Evolutionary conservation across 2,113 vertebrate species (phyloP), one percentile per base, ranked within the genome.

Genomic region (Alethe castanea): DNA sequence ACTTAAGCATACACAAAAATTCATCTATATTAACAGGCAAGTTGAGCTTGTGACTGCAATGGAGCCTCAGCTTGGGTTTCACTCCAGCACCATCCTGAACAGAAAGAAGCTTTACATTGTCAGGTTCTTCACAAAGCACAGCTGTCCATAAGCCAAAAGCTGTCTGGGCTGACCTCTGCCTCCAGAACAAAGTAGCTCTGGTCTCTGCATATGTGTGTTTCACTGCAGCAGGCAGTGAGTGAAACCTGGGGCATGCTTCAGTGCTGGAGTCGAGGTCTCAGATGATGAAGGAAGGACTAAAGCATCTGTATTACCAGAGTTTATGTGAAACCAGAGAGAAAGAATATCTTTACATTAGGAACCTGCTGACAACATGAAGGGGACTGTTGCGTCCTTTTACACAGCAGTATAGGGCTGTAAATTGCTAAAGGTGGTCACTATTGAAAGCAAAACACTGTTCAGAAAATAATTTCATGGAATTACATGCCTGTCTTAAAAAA

Each of bases 201-300:
- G 7, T 60, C 11, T 81, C 60, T 52, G 23, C 44, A 48, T 11
- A 13, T 4, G 12, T 5, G 19, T 61, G 36, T 44, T 22, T 67
- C 48, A 35, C 6, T 59, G 24, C 0, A 3, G 17, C 59, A 78
- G 35, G 47, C 59, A 88, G 26, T 0, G 0, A 92, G 35, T 0
- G 1, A 83, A 56, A 71, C 64, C 73, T 44, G 22, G 17, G 28
- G 5, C 9, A 0, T 20, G 8, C 71, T 56, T 71, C 4, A 2
- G 56, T 57, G 18, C 45, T 54, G 47, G 11, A 81, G 42, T 61
- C 31, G 54, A 78, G 8, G 53, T 35, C 31, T 81, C 54, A 59
- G 60, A 59, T 19, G 36, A 77, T 29, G 64, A 78, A 94, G 33
- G 35, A 54, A 53, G 24, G 12, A 73, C 20, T 71, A 33, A 82